Evolutionary conservation across 2,113 vertebrate genomes (phyloP), one percentile per base, ranked within the genome.

Genomic region (Macrotis lagotis): DNA sequence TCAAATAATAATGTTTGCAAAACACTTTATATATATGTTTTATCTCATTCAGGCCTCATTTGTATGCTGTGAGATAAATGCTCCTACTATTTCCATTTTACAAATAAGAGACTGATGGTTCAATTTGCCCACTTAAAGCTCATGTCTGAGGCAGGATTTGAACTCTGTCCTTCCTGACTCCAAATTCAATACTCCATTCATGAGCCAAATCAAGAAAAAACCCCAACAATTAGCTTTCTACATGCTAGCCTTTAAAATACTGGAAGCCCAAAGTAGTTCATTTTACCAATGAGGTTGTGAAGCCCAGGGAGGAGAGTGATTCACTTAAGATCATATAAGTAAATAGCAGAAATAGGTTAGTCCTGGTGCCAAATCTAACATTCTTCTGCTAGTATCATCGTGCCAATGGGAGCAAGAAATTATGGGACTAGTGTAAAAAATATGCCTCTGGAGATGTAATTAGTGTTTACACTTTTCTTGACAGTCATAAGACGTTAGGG

Each of bases 391-490:
- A 44, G 66, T 44, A 16, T 44, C n/a, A 83, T 83, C 66, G 44
- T 44, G n/a, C n/a, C 44, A n/a, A 16, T 83, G 44, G 37, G 16
- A 44, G n/a, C n/a, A 83, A 44, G n/a, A 83, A 83, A 83, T 83
- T 22, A 83, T 83, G 66, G n/a, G 19, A 19, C 66, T 83, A 6
- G n/a, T 0, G 0, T 93, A 48, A 74, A 50, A 83, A 97, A 90
- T 47, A 0, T 92, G 90, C 48, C 53, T 50, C 49, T 89, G 89
- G 92, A 97, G 50, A 83, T 37, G 89, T 55, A 93, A 90, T 50
- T 24, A 90, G 89, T 5, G 44, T 88, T 22, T 11, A 24, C 2
- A 74, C 6, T 51, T 94, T 2, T 0, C 24, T 49, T 89, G 88
- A 49, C 24, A 52, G 47, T 94, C 74, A 50, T 24, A 94, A 95